Conservation (phyloP, 2,797 vertebrate genomes). For the Microctenopoma stevenorrisi region DNA sequence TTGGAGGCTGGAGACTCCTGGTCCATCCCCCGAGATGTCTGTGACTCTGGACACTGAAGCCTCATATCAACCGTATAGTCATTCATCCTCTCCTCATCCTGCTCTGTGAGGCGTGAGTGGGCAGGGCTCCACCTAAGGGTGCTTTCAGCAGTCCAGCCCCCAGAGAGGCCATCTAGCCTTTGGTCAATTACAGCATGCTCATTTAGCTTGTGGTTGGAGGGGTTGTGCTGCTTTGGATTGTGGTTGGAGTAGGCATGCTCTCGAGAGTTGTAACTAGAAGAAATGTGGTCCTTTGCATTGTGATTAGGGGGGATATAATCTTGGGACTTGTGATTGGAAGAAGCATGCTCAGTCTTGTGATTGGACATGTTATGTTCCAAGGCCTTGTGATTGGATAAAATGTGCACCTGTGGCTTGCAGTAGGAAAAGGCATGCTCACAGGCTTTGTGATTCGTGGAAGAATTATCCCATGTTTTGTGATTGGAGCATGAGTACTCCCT, state of each 20-base stretch:
- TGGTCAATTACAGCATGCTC: constrained; percentile 80
- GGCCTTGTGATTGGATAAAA: constrained; percentile 85
- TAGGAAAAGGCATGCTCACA: constrained; percentile 82
- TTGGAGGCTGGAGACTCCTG: constrained; percentile 74
- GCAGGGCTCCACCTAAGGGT: constrained; percentile 87
- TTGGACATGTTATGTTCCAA: constrained; percentile 83
- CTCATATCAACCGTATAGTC: constrained; percentile 96
- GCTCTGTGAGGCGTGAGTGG: constrained; percentile 88
- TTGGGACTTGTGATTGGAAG: constrained; percentile 83
- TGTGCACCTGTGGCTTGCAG: constrained; percentile 89
- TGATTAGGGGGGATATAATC: constrained; percentile 88
- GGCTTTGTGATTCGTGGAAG: constrained; percentile 82
- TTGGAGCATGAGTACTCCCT: constrained; percentile 83
- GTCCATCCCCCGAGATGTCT: constrained; percentile 68
- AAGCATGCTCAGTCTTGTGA: constrained; percentile 85
- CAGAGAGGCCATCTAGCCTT: constrained; percentile 80
- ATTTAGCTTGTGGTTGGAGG: constrained; percentile 79
- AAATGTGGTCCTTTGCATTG: constrained; percentile 79
- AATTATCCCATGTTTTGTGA: constrained; percentile 84
- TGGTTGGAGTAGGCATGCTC: constrained; percentile 85
- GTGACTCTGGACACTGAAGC: constrained; percentile 85
- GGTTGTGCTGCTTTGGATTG: constrained; percentile 82
- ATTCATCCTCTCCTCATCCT: constrained; percentile 90
- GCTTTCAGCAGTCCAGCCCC: constrained; percentile 87
- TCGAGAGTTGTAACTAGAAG: constrained; percentile 77